Percentiles rank a stretch among this genome's conserved stretches.
phyloP scores from a whole-genome alignment of 2,888 invertebrate genomes.

The Idaea straminata region DNA sequence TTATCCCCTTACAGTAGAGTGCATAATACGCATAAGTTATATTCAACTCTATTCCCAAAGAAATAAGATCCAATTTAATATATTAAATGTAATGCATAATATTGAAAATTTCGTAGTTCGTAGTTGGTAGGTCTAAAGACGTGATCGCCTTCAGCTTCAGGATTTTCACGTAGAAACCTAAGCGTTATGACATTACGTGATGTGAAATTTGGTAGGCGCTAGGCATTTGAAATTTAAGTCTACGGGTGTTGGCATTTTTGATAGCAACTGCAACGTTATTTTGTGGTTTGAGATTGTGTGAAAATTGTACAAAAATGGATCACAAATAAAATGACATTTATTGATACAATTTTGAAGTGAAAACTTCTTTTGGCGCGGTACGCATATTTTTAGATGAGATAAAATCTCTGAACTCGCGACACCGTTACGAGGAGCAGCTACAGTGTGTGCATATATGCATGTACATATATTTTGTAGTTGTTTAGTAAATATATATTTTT shows the following conservation, averaged over 20 bases:
- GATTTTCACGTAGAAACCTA: slow-evolving; percentile 34
- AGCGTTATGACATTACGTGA: slow-evolving; percentile 43
- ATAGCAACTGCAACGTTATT: background rate
- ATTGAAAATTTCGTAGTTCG: slow-evolving; percentile 45
- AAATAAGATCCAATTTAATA: slow-evolving; percentile 19
- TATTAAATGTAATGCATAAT: slow-evolving; percentile 52
- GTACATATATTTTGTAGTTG: too few relatives aligned
- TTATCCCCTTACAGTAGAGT: slow-evolving; percentile 14
- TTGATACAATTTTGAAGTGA: too few relatives aligned
- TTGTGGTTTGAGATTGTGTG: background rate
- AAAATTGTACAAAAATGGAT: background rate
- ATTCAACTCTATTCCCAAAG: slow-evolving; percentile 12
- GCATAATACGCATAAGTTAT: slow-evolving; percentile 11
- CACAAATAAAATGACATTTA: too few relatives aligned
- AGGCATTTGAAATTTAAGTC: slow-evolving; percentile 10
- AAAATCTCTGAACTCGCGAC: too few relatives aligned
- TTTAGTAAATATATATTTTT: too few relatives aligned
- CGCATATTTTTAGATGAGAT: too few relatives aligned
- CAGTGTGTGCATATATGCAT: too few relatives aligned
- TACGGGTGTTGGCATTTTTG: slow-evolving; percentile 19
- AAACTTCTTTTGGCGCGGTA: too few relatives aligned
- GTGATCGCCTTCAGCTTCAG: slow-evolving; percentile 44
- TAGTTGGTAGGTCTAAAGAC: slow-evolving; percentile 39
- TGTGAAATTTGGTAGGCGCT: slow-evolving; percentile 24
- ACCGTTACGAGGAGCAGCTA: too few relatives aligned